Evolutionary conservation across 2,797 vertebrate species (phyloP).

Genomic region (Microhierax caerulescens): DNA sequence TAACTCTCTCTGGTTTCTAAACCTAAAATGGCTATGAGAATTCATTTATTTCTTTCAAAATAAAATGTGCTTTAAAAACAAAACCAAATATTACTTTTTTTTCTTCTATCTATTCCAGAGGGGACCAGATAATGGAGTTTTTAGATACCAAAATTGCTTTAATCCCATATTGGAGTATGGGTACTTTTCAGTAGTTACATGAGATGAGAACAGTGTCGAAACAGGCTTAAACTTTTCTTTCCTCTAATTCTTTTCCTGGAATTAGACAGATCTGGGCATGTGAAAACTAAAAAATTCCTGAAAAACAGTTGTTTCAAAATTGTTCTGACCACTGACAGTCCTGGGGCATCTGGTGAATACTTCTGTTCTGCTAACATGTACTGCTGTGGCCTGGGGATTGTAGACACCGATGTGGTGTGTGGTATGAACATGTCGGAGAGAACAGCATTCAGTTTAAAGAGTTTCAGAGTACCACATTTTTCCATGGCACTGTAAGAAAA

Average conservation of each 20-base stretch:
- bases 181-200: not conserved
- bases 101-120: not conserved
- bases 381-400: fast-evolving
- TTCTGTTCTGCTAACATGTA: not conserved
- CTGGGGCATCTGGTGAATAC: not conserved
- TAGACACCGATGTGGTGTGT: fast-evolving
- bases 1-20: not conserved
- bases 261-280: not conserved
- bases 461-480: not conserved
- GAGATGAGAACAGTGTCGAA: not conserved
- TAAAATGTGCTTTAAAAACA: not conserved
- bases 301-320: not conserved
- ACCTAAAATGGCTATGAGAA: not conserved
- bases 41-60: not conserved
- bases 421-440: not conserved
- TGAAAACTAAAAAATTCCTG: not conserved
- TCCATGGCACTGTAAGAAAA: not conserved
- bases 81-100: not conserved
- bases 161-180: fast-evolving
- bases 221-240: not conserved
- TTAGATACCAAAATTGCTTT: not conserved
- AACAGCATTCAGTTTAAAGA: not conserved
- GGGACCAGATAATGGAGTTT: not conserved
- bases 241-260: not conserved
- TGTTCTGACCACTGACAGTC: not conserved